Evolutionary conservation across 2,888 invertebrate genomes (phyloP), one percentile per base, ranked within the genome.

Genomic region (Ophion obscuratus): DNA sequence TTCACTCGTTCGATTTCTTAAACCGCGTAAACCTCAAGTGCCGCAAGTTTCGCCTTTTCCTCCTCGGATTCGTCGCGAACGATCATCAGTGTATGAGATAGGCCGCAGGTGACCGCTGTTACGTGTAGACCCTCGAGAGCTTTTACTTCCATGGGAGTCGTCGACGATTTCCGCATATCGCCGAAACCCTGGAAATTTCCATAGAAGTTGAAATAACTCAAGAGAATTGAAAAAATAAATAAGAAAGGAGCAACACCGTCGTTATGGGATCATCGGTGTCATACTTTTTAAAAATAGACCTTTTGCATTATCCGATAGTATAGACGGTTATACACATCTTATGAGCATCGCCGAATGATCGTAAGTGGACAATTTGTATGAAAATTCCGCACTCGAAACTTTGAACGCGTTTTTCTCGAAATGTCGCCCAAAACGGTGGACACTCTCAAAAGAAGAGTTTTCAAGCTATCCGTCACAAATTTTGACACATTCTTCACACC

Each of bases 101-200:
- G 96, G 3, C 99, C 99, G 96, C 98, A 97, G 2, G 97, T 94
- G 62, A 98, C 96, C 87, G 97, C 96, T 67, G 97, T 96, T 88
- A 98, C 96, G 94, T 97, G 97, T 84, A 97, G 95, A 57, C 97
- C 97, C 79, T 97, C 96, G 95, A 97, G 95, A 85, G 96, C 96
- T 74, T 95, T 95, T 89, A 98, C 98, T 95, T 99, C 99, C 94
- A 97, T 97, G 31, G 99, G 98, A 47, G 96, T 96, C 1, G 98
- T 97, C 2, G 98, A 97, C 0, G 98, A 98, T 92, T 98, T 98
- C 90, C 97, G 97, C 91, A 97, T 96, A 89, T 98, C 98, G 0
- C 99, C 99, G 86, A 97, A 96, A 86, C 98, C 98, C 97, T 97
- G 93, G 0, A 92, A 91, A 78, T 5, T 47, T 53, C 24, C 31